A percentile compares a stretch with the other conserved stretches of the same genome.
phyloP scores from a whole-genome alignment of 2,797 vertebrate species.

The Falco cherrug region DNA sequence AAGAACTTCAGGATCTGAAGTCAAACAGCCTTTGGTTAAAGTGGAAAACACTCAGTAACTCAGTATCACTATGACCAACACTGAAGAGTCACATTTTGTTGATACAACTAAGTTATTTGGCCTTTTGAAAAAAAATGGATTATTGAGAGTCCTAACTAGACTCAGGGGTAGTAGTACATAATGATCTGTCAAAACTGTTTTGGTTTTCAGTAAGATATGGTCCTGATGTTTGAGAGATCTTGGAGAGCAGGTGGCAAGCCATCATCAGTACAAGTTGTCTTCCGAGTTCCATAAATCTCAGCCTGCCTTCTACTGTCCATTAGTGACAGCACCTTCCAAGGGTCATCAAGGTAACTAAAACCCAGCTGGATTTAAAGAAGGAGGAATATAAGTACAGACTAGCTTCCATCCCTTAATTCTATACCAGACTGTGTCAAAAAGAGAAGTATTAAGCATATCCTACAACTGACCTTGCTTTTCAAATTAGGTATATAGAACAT shows the following conservation, averaged over 20 bases:
- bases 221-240: neutral
- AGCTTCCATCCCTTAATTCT: neutral
- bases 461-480: neutral
- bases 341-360: neutral
- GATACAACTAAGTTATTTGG: neutral
- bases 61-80: rapidly evolving
- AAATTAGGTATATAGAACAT: neutral
- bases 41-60: neutral
- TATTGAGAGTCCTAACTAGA: neutral
- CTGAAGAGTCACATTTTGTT: rapidly evolving
- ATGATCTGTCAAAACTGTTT: neutral
- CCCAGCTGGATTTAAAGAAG: neutral
- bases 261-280: neutral
- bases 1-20: neutral
- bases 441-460: neutral
- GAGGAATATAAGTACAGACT: neutral
- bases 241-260: neutral
- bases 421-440: neutral
- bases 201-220: neutral
- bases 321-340: neutral
- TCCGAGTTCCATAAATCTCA: neutral
- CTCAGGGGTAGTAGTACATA: too few relatives aligned
- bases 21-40: neutral
- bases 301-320: neutral
- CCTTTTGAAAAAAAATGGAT: neutral